Percentiles rank a stretch among this genome's conserved stretches.
Evolutionary conservation across 2,113 vertebrate species (phyloP).

Genomic region (Esox niger): DNA sequence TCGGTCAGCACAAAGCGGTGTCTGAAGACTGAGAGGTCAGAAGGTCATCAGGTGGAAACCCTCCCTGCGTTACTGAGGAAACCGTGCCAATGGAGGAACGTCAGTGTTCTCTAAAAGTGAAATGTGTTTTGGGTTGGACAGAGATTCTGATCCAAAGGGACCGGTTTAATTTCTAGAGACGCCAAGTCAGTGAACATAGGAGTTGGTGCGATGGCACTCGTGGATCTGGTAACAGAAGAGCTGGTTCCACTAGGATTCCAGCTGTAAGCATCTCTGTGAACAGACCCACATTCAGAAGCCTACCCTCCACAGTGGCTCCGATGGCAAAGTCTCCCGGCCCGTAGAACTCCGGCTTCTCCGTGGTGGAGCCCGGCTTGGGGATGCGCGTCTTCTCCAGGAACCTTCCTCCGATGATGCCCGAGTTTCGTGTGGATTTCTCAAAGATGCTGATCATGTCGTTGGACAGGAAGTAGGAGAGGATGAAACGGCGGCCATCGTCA

Average conservation of each 20-base stretch:
- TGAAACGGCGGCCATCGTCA: conserved; percentile 79
- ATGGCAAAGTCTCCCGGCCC: conserved; percentile 84
- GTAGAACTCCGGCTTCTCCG: conserved; percentile 81
- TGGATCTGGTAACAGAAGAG: too few relatives aligned
- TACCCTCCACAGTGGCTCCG: conserved; percentile 84
- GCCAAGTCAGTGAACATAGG: too few relatives aligned
- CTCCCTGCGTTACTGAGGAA: too few relatives aligned
- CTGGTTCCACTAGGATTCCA: too few relatives aligned
- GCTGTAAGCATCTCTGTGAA: too few relatives aligned
- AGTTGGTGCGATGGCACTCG: too few relatives aligned
- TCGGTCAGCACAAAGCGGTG: conserved; percentile 84
- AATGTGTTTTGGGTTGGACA: too few relatives aligned
- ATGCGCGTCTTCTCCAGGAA: conserved; percentile 80
- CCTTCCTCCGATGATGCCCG: conserved; percentile 84
- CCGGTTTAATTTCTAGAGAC: too few relatives aligned
- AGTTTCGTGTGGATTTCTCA: conserved; percentile 80
- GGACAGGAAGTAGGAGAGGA: conserved; percentile 84
- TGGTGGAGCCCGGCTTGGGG: conserved; percentile 74
- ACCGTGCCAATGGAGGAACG: too few relatives aligned
- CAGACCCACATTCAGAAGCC: background rate
- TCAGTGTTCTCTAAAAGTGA: too few relatives aligned
- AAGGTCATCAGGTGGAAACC: background rate
- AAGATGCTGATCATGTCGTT: conserved; percentile 87
- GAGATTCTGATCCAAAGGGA: too few relatives aligned
- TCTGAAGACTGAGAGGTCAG: conserved; percentile 77